Base-by-base conservation (phyloP, 2,113 vertebrate species). In the Anoura caudifer region DNA sequence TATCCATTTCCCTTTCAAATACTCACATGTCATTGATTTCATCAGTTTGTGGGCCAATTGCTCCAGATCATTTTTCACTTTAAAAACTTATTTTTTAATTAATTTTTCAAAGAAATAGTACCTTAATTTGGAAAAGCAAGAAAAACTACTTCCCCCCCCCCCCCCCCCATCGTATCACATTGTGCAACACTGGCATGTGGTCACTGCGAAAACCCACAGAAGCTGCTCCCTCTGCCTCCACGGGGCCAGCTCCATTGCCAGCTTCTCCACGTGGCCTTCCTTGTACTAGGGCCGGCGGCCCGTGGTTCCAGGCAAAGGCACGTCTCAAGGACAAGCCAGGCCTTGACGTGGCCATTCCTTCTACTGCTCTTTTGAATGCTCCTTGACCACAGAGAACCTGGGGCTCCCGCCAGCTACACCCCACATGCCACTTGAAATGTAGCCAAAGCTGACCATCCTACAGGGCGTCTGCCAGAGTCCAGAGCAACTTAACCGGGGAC, bases 261-360 rank as follows among this genome's bases (percentile, higher is more conserved):
- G 94, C 73, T 70, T 82, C 88, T 94, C 90, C 97, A 38, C 80
- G 86, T 88, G 97, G 94, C 96, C 95, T 87, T 95, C 56, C 92
- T 94, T 81, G 89, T 56, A 2, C 88, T 83, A 73, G 95, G 96
- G 97, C 97, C 95, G 45, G 93, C 93, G 9, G 73, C 95, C 87
- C 69, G 69, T 61, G 96, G 97, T 97, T 95, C 85, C 94, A 95
- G 95, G 97, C 96, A 96, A 63, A 52, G 13, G 20, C 69, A 79
- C 36, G 9, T 47, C 43, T 22, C 88, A 41, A 7, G 52, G 67
- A 96, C 94, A 93, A 97, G 80, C 65, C 94, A 96, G 96, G 91
- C 70, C 79, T 97, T 91, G 96, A 98, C 97, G 96, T 95, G 85
- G 92, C 96, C 94, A 36, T 94, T 91, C 88, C 93, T 72, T 65